A percentile compares a stretch with the other conserved stretches of the same genome.
phyloP scores from a whole-genome alignment of 1,140 invertebrate species.

The Caenorhabditis tropicalis region DNA sequence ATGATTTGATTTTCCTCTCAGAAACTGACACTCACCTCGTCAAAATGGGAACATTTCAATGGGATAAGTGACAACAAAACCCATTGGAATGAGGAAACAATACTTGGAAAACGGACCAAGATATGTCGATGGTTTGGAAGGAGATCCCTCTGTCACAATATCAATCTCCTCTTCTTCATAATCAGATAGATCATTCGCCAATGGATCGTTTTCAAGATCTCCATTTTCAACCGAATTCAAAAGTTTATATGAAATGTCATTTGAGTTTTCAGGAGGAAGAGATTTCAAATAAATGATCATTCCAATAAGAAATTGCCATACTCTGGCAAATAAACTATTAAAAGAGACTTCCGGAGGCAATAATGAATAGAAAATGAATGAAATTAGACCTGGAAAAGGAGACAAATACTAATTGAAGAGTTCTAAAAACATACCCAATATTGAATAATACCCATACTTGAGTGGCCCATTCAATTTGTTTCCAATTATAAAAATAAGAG shows the following conservation, averaged over 20 bases:
- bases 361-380: background rate
- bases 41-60: background rate
- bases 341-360: background rate
- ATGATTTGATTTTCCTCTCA: background rate
- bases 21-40: background rate
- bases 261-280: background rate
- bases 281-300: background rate
- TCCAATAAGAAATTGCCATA: constrained; percentile 1
- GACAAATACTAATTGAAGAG: background rate
- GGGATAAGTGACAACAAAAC: background rate
- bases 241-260: background rate
- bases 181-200: background rate
- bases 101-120: background rate
- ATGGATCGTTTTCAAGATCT: background rate
- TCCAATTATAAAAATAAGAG: background rate
- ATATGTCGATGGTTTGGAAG: background rate
- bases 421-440: background rate
- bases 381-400: background rate
- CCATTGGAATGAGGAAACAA: background rate
- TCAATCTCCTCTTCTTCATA: background rate
- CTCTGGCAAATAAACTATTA: background rate
- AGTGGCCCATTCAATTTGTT: background rate
- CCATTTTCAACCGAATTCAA: background rate
- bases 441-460: background rate
- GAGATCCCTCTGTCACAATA: background rate